Conservation (phyloP, 2,113 vertebrate species). For the Cyprinodon brontotheroides region DNA sequence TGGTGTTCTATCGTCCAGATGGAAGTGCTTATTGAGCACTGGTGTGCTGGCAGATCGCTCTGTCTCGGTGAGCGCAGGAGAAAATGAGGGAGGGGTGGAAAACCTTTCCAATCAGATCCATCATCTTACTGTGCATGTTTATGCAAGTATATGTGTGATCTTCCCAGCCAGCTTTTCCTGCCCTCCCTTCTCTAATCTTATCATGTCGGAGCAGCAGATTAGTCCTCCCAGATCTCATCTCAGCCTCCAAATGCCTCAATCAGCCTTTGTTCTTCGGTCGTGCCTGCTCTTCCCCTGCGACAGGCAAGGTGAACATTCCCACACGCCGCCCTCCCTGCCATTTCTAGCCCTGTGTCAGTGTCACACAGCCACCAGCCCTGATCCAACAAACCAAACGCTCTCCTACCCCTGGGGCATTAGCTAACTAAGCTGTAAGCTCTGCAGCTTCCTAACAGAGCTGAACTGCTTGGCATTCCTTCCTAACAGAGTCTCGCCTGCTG, state of each 20-base stretch:
- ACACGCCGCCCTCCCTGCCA: conserved; percentile 40
- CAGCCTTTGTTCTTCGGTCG: conserved; percentile 69
- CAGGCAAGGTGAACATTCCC: conserved; percentile 54
- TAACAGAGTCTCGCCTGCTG: conserved; percentile 54
- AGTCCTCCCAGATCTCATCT: conserved; percentile 74
- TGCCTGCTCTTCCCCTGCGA: conserved; percentile 50
- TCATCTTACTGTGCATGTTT: conserved; percentile 58
- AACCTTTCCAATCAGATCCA: conserved; percentile 69
- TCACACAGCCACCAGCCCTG: conserved; percentile 48
- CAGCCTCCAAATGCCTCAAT: conserved; percentile 73
- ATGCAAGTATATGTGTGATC: conserved; percentile 55
- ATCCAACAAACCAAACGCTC: conserved; percentile 42
- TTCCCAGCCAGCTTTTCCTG: conserved; percentile 71
- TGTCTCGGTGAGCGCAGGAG: conserved; percentile 44
- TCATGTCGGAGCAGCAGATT: conserved; percentile 79
- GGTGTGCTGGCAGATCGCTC: conserved; percentile 69
- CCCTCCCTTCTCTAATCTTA: conserved; percentile 76
- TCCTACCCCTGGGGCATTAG: conserved; percentile 38
- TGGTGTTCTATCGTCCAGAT: conserved; percentile 64
- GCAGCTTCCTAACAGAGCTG: conserved; percentile 48
- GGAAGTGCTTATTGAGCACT: conserved; percentile 73
- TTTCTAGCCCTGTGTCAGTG: conserved; percentile 63
- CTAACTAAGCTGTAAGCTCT: conserved; percentile 67
- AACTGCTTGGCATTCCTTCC: conserved; percentile 70
- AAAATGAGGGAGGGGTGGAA: conserved; percentile 61